Evolutionary conservation across 2,888 invertebrate species (phyloP).

Genomic region (Tenthredo scrophulariae): DNA sequence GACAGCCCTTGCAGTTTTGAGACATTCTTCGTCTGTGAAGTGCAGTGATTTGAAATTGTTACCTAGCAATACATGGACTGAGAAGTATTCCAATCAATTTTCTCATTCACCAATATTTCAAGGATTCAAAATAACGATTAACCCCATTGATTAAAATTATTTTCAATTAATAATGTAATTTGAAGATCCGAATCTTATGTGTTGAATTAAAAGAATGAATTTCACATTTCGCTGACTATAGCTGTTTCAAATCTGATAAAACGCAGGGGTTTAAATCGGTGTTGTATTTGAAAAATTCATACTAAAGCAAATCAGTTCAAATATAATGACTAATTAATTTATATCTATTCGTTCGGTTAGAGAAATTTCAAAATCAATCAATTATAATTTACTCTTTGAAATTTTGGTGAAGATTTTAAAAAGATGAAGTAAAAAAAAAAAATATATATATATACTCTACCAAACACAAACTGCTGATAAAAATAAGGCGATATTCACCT

Average conservation of each 20-base stretch:
- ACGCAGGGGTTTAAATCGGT: not conserved
- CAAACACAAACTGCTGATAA: conserved; percentile 21
- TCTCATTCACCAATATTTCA: conserved; percentile 11
- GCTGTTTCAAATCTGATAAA: conserved; percentile 2
- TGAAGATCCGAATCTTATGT: not conserved
- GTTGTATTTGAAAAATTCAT: not conserved
- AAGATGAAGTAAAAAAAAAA: not conserved
- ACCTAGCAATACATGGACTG: conserved; percentile 10
- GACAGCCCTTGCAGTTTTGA: conserved; percentile 96
- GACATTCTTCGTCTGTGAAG: conserved; percentile 95
- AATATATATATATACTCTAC: not conserved
- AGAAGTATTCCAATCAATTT: conserved; percentile 23
- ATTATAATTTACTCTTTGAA: not conserved
- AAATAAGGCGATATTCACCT: not conserved
- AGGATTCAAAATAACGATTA: conserved; percentile 21
- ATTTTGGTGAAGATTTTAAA: conserved; percentile 19
- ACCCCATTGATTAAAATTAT: not conserved
- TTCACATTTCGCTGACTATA: not conserved
- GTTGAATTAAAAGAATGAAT: not conserved
- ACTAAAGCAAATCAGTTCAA: not conserved
- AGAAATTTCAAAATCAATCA: not conserved
- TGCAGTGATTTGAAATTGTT: conserved; percentile 78
- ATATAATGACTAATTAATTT: not conserved
- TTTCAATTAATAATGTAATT: not conserved
- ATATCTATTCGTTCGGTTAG: not conserved